A percentile compares a stretch with the other conserved stretches of the same genome.
These are phyloP conservation scores for Drosophila borborema DNA, from an alignment of 2,888 invertebrate species.

Conservation along the genomic window DNA sequence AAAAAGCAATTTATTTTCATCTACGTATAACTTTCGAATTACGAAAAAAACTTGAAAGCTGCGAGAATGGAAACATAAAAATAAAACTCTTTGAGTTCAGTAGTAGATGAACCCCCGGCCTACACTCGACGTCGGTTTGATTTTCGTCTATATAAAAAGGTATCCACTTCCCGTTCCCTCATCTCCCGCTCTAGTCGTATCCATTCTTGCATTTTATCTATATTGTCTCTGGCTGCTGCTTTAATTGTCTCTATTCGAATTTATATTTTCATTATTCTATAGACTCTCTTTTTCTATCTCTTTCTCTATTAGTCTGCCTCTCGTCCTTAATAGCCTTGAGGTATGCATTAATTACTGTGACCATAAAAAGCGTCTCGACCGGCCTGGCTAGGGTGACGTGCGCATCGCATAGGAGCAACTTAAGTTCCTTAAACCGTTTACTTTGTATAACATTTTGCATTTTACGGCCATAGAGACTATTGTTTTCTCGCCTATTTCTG, in stretches of 20 bases:
- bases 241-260: conserved; percentile 33
- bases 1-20: conserved; percentile 57
- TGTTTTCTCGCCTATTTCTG: conserved; percentile 21
- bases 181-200: neutral
- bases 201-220: conserved; percentile 26
- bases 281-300: neutral
- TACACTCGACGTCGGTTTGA: conserved; percentile 21
- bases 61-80: neutral
- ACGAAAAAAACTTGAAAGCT: conserved; percentile 23
- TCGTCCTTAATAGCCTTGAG: conserved; percentile 70
- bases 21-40: conserved; percentile 21
- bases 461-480: conserved; percentile 64
- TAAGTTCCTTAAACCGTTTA: conserved; percentile 53
- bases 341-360: conserved; percentile 77
- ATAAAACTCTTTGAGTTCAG: conserved; percentile 13
- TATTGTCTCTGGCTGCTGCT: conserved; percentile 38
- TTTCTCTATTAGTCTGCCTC: neutral
- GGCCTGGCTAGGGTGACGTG: conserved; percentile 24
- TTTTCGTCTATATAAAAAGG: conserved; percentile 26
- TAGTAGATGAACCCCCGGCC: conserved; percentile 1
- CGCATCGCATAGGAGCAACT: conserved; percentile 35
- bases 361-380: conserved; percentile 72
- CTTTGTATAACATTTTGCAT: conserved; percentile 77
- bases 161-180: neutral
- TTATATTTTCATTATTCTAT: neutral